Percentiles rank a stretch among this genome's conserved stretches.
These are phyloP conservation scores for Moxostoma hubbsi DNA, from an alignment of 2,797 vertebrate genomes.

Conservation along the genomic window DNA sequence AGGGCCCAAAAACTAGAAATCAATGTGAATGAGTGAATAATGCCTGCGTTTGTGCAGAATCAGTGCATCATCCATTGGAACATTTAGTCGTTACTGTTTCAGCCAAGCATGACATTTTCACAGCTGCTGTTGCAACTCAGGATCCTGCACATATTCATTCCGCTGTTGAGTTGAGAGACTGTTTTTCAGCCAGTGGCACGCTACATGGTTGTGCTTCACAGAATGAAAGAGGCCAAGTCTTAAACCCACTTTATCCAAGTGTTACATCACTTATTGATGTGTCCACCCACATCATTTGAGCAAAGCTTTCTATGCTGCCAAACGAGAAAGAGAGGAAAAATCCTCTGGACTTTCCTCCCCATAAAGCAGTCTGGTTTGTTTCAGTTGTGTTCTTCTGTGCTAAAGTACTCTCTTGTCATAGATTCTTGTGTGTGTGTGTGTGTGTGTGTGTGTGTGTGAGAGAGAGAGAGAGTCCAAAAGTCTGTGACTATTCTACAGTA, in stretches of 20 bases:
- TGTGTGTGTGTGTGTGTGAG: too few relatives aligned
- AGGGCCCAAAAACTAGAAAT: not conserved
- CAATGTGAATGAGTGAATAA: constrained; percentile 18
- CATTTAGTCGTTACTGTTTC: constrained; percentile 55
- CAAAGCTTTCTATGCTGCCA: constrained; percentile 3
- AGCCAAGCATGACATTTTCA: constrained; percentile 66
- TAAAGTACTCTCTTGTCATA: not conserved
- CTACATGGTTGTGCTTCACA: not conserved
- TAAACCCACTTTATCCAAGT: constrained; percentile 34
- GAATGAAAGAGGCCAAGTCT: constrained; percentile 11
- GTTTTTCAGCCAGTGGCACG: constrained; percentile 16
- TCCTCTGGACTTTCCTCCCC: not conserved
- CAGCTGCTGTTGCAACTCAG: constrained; percentile 61
- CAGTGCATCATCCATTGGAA: constrained; percentile 58
- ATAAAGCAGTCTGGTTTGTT: not conserved
- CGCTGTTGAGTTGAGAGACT: constrained; percentile 14
- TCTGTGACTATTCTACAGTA: too few relatives aligned
- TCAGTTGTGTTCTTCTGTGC: not conserved
- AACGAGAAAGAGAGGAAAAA: constrained; percentile 26
- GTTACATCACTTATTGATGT: constrained; percentile 44
- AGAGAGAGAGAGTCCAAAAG: too few relatives aligned
- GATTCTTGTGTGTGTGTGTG: not conserved
- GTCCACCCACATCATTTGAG: constrained; percentile 25
- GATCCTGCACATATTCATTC: constrained; percentile 49
- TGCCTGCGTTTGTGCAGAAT: constrained; percentile 40